Evolutionary conservation across 2,113 vertebrate genomes (phyloP).

Genomic region (Pterocles gutturalis): DNA sequence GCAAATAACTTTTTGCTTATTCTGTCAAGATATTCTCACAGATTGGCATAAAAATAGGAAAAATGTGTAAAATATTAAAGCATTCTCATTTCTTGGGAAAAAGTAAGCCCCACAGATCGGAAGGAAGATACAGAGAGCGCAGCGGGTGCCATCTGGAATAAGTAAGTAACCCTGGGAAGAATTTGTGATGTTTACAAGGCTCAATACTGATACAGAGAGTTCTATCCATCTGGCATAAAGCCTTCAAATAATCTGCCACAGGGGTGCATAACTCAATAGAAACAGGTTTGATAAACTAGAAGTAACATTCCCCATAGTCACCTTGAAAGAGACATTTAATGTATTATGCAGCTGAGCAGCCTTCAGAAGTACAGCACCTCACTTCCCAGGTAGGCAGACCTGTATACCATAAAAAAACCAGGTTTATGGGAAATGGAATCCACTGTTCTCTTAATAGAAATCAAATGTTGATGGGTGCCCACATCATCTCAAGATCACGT

Average conservation of each 20-base stretch:
- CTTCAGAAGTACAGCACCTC: not conserved
- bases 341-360: not conserved
- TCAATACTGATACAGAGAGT: constrained; percentile 13
- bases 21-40: not conserved
- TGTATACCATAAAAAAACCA: not conserved
- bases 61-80: constrained; percentile 31
- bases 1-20: constrained; percentile 5
- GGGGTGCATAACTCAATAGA: constrained; percentile 2
- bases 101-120: constrained; percentile 11
- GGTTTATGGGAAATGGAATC: not conserved
- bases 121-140: not conserved
- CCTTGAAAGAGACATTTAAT: not conserved
- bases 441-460: not conserved
- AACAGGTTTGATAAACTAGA: not conserved
- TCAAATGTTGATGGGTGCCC: not conserved
- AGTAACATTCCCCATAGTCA: not conserved
- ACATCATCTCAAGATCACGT: not conserved
- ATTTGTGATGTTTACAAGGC: constrained; percentile 45
- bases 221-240: constrained; percentile 45
- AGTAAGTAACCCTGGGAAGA: constrained; percentile 47
- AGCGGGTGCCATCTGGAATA: constrained; percentile 35
- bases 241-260: constrained; percentile 45
- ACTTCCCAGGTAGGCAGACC: not conserved
- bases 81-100: not conserved
- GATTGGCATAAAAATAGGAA: constrained; percentile 12